These are phyloP conservation scores for Capra hircus DNA, from an alignment of 2,113 vertebrate genomes.

Conservation along the genomic window DNA sequence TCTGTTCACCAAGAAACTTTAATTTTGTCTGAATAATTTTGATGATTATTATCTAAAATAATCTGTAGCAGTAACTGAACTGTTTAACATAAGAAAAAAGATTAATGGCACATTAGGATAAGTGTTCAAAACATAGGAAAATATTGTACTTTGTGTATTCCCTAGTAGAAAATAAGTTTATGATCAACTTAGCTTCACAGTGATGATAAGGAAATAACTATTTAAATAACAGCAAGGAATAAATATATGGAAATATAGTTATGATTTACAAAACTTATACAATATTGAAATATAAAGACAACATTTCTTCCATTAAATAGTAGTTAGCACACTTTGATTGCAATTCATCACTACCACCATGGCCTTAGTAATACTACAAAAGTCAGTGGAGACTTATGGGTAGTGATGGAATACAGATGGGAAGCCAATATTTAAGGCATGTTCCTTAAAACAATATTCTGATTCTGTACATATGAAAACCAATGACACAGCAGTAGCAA, in stretches of 20 bases:
- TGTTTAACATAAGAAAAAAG: not conserved
- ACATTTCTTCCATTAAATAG: not conserved
- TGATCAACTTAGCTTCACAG: not conserved
- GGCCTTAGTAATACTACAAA: not conserved
- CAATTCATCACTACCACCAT: not conserved
- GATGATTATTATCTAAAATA: not conserved
- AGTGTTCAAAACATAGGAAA: not conserved
- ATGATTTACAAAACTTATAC: not conserved
- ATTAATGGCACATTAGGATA: not conserved
- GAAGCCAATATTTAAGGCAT: not conserved
- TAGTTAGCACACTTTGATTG: not conserved
- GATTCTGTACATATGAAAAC: not conserved
- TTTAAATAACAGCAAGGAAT: not conserved
- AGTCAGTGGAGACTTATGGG: not conserved
- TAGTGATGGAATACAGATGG: not conserved
- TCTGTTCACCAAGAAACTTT: not conserved
- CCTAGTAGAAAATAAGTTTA: not conserved
- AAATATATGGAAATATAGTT: not conserved
- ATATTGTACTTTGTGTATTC: not conserved
- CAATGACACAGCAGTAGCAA: not conserved
- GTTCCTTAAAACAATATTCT: not conserved
- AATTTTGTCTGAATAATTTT: conserved; percentile 22
- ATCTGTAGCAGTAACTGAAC: not conserved
- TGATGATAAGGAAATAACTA: not conserved
- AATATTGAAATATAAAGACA: not conserved